Base-by-base conservation (phyloP, 2,797 vertebrate species). In the Myioborus melanocephalus region DNA sequence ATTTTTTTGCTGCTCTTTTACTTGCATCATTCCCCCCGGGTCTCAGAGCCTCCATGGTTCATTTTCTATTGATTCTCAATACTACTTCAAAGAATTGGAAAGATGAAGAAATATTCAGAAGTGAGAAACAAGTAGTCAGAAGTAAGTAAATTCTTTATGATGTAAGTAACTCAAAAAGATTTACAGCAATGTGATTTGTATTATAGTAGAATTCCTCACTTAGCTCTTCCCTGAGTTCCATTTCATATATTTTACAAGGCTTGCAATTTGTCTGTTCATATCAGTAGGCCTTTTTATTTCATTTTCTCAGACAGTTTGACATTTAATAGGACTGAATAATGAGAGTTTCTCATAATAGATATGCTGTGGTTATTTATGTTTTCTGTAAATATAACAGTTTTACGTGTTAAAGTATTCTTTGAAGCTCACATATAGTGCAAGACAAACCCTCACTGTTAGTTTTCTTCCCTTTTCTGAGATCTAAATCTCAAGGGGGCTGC, bases 101-200 rank as follows among this genome's bases (percentile, higher is more conserved):
- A 94, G 80, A 89, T 79, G 34, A 83, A 64, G 79, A 70, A 59
- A 94, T 71, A 91, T 85, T 94, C 77, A 77, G 60, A 75, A 89
- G 49, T 80, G 68, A 80, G 75, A 34, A 94, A 68, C 64, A 81
- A 91, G 49, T 49, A 87, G 30, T 80, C 53, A 76, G 72, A 70
- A 69, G 46, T 26, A 94, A 94, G 50, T 90, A 77, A 85, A 90
- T 95, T 86, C 41, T 96, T 96, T 85, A 80, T 81, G 37, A 85
- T 83, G 56, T 63, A 92, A 89, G 49, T 87, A 89, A 95, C 43
- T 76, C 34, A 6, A 90, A n/a, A 52, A 89, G 34, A 95, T 89
- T 92, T 93, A 96, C 83, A 71, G 21, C 24, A 85, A 28, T 64
- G 32, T 76, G 24, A 8, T 96, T 87, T 94, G 47, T 65, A 79